Percentiles rank a stretch among this genome's conserved stretches.
Conservation (phyloP, 1,140 invertebrate genomes). For the Lethrus apterus region DNA sequence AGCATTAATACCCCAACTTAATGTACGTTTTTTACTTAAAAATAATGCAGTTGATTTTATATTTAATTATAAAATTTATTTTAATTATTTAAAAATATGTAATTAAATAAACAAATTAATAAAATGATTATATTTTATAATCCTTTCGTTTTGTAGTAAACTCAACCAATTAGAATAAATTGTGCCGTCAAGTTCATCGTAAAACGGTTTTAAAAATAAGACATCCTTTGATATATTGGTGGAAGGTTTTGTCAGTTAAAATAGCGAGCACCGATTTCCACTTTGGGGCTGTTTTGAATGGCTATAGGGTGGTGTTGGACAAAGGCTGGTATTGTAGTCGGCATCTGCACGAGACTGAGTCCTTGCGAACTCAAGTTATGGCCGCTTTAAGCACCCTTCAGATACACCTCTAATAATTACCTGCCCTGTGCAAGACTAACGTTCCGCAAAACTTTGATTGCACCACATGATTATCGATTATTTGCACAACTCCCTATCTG, state of each 20-base stretch:
- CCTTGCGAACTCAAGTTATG: slow-evolving; percentile 24
- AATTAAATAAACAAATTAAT: too few species aligned
- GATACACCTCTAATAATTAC: slow-evolving; percentile 2
- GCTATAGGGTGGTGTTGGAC: slow-evolving; percentile 28
- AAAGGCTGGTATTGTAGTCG: slow-evolving; percentile 25
- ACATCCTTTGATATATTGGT: slow-evolving; percentile 31
- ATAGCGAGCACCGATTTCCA: slow-evolving; percentile 31
- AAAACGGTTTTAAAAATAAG: slow-evolving; percentile 33
- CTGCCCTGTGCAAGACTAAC: not conserved
- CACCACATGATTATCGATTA: not conserved
- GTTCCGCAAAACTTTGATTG: not conserved
- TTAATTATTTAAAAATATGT: too few species aligned
- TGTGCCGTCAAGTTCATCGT: slow-evolving; percentile 25
- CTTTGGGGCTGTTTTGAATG: slow-evolving; percentile 32
- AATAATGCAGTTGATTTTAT: too few species aligned
- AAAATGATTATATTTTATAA: too few species aligned
- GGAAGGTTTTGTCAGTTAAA: slow-evolving; percentile 35
- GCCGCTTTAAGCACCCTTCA: slow-evolving; percentile 14
- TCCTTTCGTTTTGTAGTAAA: slow-evolving; percentile 8
- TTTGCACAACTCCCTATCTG: too few species aligned
- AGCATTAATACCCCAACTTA: too few species aligned
- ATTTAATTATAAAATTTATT: too few species aligned
- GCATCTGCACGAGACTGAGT: slow-evolving; percentile 25
- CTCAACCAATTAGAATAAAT: slow-evolving; percentile 32
- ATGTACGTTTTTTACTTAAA: too few species aligned